phyloP scores from a whole-genome alignment of 2,797 vertebrate species.

The Perodicticus potto region DNA sequence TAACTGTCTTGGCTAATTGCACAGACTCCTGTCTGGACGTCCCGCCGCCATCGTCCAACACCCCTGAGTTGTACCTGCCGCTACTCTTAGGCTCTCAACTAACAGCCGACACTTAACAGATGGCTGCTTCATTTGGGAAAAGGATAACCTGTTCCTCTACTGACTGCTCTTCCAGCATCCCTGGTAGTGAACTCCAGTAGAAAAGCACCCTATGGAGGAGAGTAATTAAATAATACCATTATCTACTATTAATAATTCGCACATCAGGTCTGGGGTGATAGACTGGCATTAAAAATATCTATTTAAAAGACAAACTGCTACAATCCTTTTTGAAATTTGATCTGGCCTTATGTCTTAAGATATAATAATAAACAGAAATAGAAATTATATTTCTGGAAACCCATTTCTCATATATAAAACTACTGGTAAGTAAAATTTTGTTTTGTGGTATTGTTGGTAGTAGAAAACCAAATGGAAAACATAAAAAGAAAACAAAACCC shows the following conservation, averaged over 20 bases:
- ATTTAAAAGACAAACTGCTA: not conserved
- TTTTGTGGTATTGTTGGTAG: not conserved
- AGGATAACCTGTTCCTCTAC: not conserved
- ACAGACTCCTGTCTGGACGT: conserved; percentile 46
- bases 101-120: not conserved
- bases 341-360: not conserved
- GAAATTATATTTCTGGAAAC: conserved; percentile 50
- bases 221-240: not conserved
- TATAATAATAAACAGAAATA: not conserved
- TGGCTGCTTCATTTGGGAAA: not conserved
- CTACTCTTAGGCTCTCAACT: not conserved
- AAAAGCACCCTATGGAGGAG: conserved; percentile 2
- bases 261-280: not conserved
- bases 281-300: not conserved
- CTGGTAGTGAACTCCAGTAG: not conserved
- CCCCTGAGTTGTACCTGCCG: not conserved
- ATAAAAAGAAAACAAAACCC: not conserved
- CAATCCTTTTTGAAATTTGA: not conserved
- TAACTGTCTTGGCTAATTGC: conserved; percentile 77
- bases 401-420: conserved; percentile 49
- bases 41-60: not conserved
- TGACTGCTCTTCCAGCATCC: not conserved
- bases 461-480: not conserved
- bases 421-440: not conserved
- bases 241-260: not conserved